These are phyloP conservation scores for Tiaroga cobitis DNA, from an alignment of 2,797 vertebrate species.

Conservation along the genomic window DNA sequence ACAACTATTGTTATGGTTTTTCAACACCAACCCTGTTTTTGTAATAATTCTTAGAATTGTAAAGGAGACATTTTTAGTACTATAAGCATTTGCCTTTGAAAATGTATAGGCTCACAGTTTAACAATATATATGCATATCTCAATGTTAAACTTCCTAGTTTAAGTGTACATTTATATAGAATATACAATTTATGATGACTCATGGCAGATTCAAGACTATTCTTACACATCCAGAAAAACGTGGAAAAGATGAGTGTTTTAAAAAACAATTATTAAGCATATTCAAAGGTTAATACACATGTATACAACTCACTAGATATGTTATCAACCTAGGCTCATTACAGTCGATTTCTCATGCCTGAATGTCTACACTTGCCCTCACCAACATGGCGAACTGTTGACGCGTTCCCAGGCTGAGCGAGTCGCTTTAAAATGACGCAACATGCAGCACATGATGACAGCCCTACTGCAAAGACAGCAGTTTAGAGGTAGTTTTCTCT, in stretches of 20 bases:
- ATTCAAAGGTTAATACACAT: background rate
- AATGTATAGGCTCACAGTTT: background rate
- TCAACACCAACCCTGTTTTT: background rate
- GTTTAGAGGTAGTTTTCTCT: background rate
- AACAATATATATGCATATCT: background rate
- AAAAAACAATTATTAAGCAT: background rate
- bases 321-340: background rate
- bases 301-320: background rate
- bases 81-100: background rate
- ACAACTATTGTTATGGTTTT: background rate
- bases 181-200: background rate
- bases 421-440: constrained; percentile 63
- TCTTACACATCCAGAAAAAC: background rate
- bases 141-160: background rate
- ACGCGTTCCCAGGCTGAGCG: background rate
- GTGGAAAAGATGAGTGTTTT: background rate
- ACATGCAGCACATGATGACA: background rate
- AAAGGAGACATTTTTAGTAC: too few species aligned
- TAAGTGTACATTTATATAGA: background rate
- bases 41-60: background rate
- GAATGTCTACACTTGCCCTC: constrained; percentile 23
- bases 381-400: constrained; percentile 51
- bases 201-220: background rate
- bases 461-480: background rate
- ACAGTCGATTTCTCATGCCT: background rate